Evolutionary conservation across 1,140 invertebrate genomes (phyloP).

Genomic region (Caerostris darwini): DNA sequence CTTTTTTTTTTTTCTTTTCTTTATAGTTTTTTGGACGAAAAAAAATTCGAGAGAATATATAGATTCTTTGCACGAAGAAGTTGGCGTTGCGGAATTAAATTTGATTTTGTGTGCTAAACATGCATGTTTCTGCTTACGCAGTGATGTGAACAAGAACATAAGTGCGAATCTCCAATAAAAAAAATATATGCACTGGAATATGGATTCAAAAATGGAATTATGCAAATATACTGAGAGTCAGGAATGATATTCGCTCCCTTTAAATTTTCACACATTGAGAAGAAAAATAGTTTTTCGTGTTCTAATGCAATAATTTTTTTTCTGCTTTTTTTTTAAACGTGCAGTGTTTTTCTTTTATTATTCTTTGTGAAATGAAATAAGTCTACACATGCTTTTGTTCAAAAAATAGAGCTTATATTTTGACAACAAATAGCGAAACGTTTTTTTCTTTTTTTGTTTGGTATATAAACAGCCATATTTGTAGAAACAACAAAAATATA

Average conservation of each 20-base stretch:
- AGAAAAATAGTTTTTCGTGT: background rate
- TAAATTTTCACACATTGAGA: background rate
- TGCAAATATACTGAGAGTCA: background rate
- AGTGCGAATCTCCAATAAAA: background rate
- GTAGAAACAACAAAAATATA: too few relatives aligned
- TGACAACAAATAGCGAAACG: too few relatives aligned
- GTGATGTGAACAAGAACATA: background rate
- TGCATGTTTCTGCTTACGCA: background rate
- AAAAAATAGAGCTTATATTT: too few relatives aligned
- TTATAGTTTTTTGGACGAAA: background rate
- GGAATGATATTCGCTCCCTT: background rate
- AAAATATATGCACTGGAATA: background rate
- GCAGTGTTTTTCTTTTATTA: too few relatives aligned
- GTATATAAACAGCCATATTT: too few relatives aligned
- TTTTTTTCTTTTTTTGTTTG: too few relatives aligned
- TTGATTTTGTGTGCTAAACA: background rate
- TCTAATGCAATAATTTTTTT: background rate
- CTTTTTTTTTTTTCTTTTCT: background rate
- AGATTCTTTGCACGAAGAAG: background rate
- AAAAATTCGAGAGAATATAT: background rate
- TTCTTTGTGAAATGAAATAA: background rate
- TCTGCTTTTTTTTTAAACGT: too few relatives aligned
- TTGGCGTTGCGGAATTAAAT: background rate
- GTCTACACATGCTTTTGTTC: background rate
- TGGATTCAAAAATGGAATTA: background rate